phyloP scores from a whole-genome alignment of 2,113 vertebrate genomes.

The Cnemophilus loriae region DNA sequence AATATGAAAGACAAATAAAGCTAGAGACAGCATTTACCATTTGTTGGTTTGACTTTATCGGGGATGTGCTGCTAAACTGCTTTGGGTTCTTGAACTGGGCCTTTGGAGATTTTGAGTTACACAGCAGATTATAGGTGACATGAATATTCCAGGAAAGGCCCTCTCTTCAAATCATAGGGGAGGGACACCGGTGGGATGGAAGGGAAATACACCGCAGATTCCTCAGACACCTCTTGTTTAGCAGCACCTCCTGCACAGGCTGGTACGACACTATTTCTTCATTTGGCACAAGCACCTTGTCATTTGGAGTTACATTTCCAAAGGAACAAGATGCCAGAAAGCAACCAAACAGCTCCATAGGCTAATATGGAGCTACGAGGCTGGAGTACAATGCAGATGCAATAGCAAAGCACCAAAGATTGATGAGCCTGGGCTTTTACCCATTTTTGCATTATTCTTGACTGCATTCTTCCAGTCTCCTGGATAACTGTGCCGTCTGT shows the following conservation, averaged over 20 bases:
- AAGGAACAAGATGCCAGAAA: background rate
- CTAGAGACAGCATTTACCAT: background rate
- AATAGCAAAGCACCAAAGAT: background rate
- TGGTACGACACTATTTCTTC: background rate
- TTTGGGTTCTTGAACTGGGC: background rate
- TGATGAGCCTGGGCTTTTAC: background rate
- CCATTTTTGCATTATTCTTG: background rate
- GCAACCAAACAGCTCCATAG: background rate
- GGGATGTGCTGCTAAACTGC: background rate
- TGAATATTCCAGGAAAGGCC: background rate
- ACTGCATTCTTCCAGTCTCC: slow-evolving; percentile 13
- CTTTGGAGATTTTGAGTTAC: background rate
- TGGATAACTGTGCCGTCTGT: background rate
- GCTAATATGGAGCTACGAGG: rapidly evolving
- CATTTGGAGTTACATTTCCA: background rate
- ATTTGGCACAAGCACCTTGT: background rate
- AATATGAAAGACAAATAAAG: background rate
- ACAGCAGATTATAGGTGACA: background rate
- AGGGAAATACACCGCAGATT: background rate
- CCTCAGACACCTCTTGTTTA: background rate
- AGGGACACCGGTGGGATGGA: background rate
- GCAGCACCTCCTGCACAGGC: background rate
- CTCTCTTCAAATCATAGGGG: background rate
- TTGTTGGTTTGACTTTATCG: background rate
- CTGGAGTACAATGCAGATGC: background rate